phyloP scores from a whole-genome alignment of 2,797 vertebrate genomes.

The Limosa lapponica region DNA sequence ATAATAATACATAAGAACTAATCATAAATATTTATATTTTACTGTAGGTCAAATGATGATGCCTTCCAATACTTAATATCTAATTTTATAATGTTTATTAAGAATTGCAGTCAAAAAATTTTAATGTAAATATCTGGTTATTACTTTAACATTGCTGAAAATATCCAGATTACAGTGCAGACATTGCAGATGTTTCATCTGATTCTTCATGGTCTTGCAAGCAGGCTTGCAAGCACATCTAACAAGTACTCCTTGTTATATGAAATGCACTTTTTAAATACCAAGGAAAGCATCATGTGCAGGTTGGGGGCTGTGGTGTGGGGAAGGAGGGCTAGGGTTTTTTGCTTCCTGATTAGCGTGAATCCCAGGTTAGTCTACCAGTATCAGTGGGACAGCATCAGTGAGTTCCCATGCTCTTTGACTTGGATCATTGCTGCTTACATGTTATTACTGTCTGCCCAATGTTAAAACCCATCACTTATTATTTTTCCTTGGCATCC shows the following conservation, averaged over 20 bases:
- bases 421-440: neutral
- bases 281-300: neutral
- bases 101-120: neutral
- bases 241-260: neutral
- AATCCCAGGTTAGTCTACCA: neutral
- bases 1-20: neutral
- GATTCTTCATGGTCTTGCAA: neutral
- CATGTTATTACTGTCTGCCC: neutral
- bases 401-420: neutral
- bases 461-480: neutral
- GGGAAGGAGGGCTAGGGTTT: rapidly evolving
- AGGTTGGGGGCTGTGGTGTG: rapidly evolving
- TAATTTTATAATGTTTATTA: neutral
- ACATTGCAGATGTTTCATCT: neutral
- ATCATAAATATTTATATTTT: neutral
- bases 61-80: neutral
- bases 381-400: neutral
- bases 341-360: neutral
- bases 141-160: neutral
- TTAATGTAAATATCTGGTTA: neutral
- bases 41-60: neutral
- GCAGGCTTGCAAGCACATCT: neutral
- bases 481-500: neutral
- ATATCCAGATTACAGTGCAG: neutral
- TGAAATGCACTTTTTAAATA: neutral